Evolutionary conservation across 2,113 vertebrate species (phyloP).

Genomic region (Calyptomena viridis): DNA sequence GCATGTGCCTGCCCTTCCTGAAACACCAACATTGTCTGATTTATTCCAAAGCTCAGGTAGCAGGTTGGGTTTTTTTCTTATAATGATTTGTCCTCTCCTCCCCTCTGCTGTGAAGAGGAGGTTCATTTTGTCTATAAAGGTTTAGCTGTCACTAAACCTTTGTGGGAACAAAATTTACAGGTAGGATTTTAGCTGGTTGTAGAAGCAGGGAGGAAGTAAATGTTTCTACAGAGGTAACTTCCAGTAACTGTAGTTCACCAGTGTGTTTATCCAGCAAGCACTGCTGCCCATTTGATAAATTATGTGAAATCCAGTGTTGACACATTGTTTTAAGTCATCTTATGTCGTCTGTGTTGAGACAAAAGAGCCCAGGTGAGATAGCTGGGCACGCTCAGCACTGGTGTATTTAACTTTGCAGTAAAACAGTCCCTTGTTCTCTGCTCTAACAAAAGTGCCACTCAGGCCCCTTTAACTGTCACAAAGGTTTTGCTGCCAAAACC

Average conservation of each 20-base stretch:
- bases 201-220: background rate
- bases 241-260: background rate
- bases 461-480: background rate
- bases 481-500: background rate
- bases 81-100: background rate
- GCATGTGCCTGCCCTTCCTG: background rate
- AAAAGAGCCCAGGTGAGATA: background rate
- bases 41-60: background rate
- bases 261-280: background rate
- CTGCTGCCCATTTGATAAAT: background rate
- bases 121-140: background rate
- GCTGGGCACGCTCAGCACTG: background rate
- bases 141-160: background rate
- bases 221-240: background rate
- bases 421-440: background rate
- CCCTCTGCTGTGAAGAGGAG: background rate
- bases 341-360: background rate
- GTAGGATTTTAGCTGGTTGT: background rate
- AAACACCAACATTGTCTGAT: background rate
- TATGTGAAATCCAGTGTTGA: background rate
- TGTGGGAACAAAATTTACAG: background rate
- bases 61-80: background rate
- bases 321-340: background rate
- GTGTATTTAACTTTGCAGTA: background rate
- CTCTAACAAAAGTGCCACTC: background rate